Evolutionary conservation across 2,113 vertebrate genomes (phyloP).

Genomic region (Clarias gariepinus): DNA sequence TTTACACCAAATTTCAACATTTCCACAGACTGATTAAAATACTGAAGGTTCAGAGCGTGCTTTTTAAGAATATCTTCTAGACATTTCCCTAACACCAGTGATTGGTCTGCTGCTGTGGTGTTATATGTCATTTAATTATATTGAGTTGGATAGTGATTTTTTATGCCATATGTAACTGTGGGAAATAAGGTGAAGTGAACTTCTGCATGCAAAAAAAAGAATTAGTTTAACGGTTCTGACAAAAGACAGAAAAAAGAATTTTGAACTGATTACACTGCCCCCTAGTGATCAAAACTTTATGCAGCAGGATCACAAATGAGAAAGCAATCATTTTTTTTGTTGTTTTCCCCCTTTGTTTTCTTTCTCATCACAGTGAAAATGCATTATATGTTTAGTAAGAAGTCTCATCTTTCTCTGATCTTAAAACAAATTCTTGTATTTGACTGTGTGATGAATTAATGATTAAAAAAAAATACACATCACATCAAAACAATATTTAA

Average conservation of each 20-base stretch:
- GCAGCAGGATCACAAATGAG: neutral
- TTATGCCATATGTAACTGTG: neutral
- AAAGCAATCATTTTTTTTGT: neutral
- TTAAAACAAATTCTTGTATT: neutral
- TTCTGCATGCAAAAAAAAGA: neutral
- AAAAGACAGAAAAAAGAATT: neutral
- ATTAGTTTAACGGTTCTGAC: neutral
- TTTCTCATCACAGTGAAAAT: conserved; percentile 13
- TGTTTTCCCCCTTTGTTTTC: neutral
- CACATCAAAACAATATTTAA: neutral
- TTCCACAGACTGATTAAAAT: neutral
- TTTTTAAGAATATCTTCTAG: neutral
- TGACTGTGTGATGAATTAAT: neutral
- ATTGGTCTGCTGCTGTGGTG: neutral
- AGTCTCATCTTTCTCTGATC: neutral
- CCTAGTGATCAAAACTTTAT: conserved; percentile 62
- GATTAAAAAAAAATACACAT: neutral
- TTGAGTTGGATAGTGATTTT: conserved; percentile 13
- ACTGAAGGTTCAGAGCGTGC: neutral
- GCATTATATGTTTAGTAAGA: neutral
- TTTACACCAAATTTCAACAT: conserved; percentile 12
- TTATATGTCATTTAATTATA: conserved; percentile 17
- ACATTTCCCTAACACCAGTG: neutral
- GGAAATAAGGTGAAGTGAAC: neutral
- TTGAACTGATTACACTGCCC: conserved; percentile 74